Base-by-base conservation (phyloP, 2,797 vertebrate genomes). In the Betta splendens region DNA sequence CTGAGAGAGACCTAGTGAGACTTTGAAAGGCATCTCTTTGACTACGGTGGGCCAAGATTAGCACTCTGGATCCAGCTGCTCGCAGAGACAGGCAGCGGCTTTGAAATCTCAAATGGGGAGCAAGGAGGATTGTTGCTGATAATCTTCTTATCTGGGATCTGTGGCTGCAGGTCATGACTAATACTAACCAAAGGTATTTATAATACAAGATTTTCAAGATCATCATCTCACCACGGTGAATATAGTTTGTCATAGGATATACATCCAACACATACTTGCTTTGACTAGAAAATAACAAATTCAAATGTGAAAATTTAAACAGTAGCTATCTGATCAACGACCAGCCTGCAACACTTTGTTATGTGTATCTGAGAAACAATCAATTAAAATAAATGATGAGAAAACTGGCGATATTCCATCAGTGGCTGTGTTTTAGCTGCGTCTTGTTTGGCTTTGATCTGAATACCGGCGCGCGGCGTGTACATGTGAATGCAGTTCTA, bases 41-140 rank as follows among this genome's bases (percentile, higher is more conserved):
- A 85, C 87, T 77, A 83, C 69, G 63, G 66, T 75, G 71, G 57
- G 79, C 64, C 52, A 59, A 87, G 76, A 87, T 89, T 81, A 89
- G 68, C 72, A 80, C 51, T 72, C 43, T 47, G 25, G 59, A 86
- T 86, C 76, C 75, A 42, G 72, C 57, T 55, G 75, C 75, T 79
- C 51, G 58, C 44, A 66, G 60, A 84, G 84, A 69, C 64, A 46
- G 16, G 51, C 61, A 64, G 66, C 7, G 43, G 72, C 83, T 89
- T 87, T 87, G 75, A 89, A 90, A 87, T 80, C 74, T 85, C 72
- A 86, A 79, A 85, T 67, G 79, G 81, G 69, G 57, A 67, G 60
- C 56, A 60, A 75, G 60, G 75, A 50, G 69, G 54, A 72, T 53
- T 46, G 44, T 16, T 7, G 44, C 28, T 53, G 81, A 47, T 82